A percentile compares a stretch with the other conserved stretches of the same genome.
Conservation (phyloP, 30 jellyfish, hydroid and myxozoan genomes). For the Turritopsis rubra region DNA sequence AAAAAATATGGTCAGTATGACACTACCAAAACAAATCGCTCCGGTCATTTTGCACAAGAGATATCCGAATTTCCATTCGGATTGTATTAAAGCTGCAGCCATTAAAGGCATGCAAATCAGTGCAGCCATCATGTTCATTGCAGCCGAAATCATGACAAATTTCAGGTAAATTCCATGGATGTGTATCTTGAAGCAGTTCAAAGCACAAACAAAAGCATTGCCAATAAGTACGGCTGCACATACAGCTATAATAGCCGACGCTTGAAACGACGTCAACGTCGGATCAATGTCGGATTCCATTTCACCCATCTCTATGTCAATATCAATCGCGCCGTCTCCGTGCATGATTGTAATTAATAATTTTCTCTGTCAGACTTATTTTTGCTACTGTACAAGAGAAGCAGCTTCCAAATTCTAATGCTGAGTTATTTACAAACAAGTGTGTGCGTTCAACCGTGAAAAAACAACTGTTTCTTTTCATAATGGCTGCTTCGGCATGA, state of each 20-base stretch:
- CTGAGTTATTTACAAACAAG: neutral
- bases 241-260: conserved; percentile 96
- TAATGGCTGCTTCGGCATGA: neutral
- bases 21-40: conserved; percentile 63
- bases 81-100: conserved; percentile 89
- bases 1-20: conserved; percentile 68
- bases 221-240: conserved; percentile 98
- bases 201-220: conserved; percentile 78
- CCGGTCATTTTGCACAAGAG: conserved; percentile 86
- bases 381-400: neutral
- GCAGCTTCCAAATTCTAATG: neutral
- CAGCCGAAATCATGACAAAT: conserved; percentile 65
- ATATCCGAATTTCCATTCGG: conserved; percentile 94
- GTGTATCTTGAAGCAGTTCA: conserved; percentile 69
- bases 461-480: neutral
- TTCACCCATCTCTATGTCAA: conserved; percentile 90
- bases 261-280: conserved; percentile 84
- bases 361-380: neutral
- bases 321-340: conserved; percentile 67
- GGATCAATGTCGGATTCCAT: conserved; percentile 86
- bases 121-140: conserved; percentile 75
- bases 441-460: neutral
- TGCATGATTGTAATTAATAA: neutral
- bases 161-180: conserved; percentile 37
- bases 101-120: conserved; percentile 91